Evolutionary conservation across 2,888 invertebrate genomes (phyloP), one percentile per base, ranked within the genome.

Genomic region (Erebia aethiops): DNA sequence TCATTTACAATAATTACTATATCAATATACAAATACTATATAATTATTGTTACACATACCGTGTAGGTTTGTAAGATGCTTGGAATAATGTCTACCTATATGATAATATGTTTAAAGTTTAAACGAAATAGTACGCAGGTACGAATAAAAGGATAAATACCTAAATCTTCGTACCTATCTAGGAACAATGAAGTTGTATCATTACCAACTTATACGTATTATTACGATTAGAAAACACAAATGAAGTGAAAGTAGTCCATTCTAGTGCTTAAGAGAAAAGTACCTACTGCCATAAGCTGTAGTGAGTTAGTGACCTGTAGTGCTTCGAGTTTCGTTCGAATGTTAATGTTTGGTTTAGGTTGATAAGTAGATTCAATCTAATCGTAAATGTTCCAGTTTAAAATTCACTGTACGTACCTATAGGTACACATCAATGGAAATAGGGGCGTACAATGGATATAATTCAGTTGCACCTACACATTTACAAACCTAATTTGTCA

Each of bases 251-350:
- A 71, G 70, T 56, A 67, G 67, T 71, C 8, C 51, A 52, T 64
- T 71, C 70, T 67, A 71, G 70, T 71, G 51, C 70, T 71, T 67
- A 49, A 62, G 70, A 62, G 70, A 71, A 71, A 71, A 67, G n/a
- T n/a, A n/a, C n/a, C n/a, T 41, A 66, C 62, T 67, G 70, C 67
- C 66, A 62, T 57, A 8, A 56, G 18, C 21, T 56, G 43, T 51
- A 14, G 51, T 56, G 65, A 56, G 56, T 43, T 51, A 14, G 51
- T 56, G 65, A 56, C 65, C 56, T 56, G 14, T 49, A 66, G 43
- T 43, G 56, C 43, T 56, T 54, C 18, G 18, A 43, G 56, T 56
- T n/a, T n/a, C n/a, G n/a, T n/a, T n/a, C n/a, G 56, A 66, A 43
- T 66, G n/a, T n/a, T n/a, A 56, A 18, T 18, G 65, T 18, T 56